Evolutionary conservation across 2,888 invertebrate species (phyloP), one percentile per base, ranked within the genome.

Genomic region (Lampropteryx suffumata): DNA sequence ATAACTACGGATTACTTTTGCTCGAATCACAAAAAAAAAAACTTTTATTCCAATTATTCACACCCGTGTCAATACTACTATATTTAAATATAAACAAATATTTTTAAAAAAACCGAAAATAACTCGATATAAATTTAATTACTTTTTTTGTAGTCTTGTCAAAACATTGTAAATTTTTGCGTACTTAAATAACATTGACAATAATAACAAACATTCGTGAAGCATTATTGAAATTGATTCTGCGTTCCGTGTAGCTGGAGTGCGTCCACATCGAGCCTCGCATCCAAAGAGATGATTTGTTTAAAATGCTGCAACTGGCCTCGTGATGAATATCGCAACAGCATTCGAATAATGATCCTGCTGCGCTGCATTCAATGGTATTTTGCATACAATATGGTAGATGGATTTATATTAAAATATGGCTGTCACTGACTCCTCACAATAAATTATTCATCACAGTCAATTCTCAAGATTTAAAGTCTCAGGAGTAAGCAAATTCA

Each of bases 381-480:
- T 89, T 90, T 90, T 89, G 89, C 89, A 89, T 90, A 90, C 90
- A 90, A 90, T 90, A 88, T 86, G 84, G 81, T 82, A 80, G 87
- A 90, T 86, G 87, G 86, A 86, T 90, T 88, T 88, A 87, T 89
- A 90, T 88, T 89, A 88, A 89, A 86, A 87, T 88, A 90, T 89
- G 85, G 84, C 82, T 84, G 86, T 88, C 88, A 89, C 79, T 79
- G 75, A 78, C 84, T 85, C 84, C 79, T 82, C 73, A 84, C 79
- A 75, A 89, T 89, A 87, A 88, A 90, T 89, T 83, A 90, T 90
- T 89, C 88, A 89, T 86, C 80, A 82, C 74, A 85, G 86, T 87
- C 86, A 86, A 86, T 88, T 90, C 87, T 85, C 73, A 80, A 85
- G 84, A 87, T 86, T 7, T 7, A 83, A 84, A 84, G 73, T 28